These are phyloP conservation scores for Drosophila pseudotakahashii DNA, from an alignment of 2,888 invertebrate species.

Conservation along the genomic window DNA sequence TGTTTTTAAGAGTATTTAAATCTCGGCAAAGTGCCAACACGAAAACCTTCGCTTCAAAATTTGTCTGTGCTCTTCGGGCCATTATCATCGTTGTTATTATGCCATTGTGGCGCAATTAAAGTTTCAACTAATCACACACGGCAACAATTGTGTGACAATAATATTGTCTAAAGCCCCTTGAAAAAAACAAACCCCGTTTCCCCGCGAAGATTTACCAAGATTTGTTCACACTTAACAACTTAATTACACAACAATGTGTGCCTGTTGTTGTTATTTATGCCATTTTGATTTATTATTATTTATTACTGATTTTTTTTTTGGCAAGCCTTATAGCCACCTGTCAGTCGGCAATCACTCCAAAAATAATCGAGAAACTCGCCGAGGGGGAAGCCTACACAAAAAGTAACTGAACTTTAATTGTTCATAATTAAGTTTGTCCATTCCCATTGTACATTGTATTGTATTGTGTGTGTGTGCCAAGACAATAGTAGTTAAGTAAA, in stretches of 20 bases:
- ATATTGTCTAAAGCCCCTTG: conserved; percentile 43
- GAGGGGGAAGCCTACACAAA: conserved; percentile 32
- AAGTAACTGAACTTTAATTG: conserved; percentile 74
- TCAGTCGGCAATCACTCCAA: conserved; percentile 44
- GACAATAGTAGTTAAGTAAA: conserved; percentile 67
- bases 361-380: conserved; percentile 37
- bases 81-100: conserved; percentile 52
- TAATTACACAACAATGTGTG: conserved; percentile 73
- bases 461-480: conserved; percentile 35
- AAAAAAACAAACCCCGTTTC: neutral
- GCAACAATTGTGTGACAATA: conserved; percentile 73
- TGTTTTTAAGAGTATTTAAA: neutral
- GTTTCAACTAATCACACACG: conserved; percentile 72
- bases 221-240: conserved; percentile 74
- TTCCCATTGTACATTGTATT: conserved; percentile 21
- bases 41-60: neutral
- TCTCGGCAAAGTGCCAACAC: neutral
- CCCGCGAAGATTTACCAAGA: conserved; percentile 34
- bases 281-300: conserved; percentile 24
- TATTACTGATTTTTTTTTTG: conserved; percentile 45
- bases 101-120: conserved; percentile 76
- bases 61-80: conserved; percentile 16
- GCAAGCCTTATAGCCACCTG: conserved; percentile 57
- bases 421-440: conserved; percentile 75
- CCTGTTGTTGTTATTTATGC: conserved; percentile 33